Conservation (phyloP, 2,797 vertebrate species). For the Enteromius anoplus region DNA sequence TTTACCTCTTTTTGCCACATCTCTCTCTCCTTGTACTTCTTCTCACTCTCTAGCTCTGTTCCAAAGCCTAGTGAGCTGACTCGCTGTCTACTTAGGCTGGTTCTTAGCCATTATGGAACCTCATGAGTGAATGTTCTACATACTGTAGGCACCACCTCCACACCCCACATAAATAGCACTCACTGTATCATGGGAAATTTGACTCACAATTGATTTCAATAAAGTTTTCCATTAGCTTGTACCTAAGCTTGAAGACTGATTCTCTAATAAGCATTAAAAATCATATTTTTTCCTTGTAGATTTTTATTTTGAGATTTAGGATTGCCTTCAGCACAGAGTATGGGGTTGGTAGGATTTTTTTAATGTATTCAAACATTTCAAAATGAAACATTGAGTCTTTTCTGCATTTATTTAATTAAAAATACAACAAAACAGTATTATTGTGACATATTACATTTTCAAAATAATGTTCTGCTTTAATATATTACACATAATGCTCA, state of each 20-base stretch:
- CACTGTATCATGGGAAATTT: neutral
- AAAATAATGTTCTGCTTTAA: neutral
- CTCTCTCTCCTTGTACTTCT: conserved; percentile 15
- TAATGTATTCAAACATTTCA: neutral
- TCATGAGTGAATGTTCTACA: too few relatives aligned
- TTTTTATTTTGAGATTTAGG: neutral
- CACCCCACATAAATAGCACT: neutral
- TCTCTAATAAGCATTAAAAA: neutral
- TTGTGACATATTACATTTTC: neutral
- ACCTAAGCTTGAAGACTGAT: neutral
- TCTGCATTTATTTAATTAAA: neutral
- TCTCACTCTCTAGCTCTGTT: neutral
- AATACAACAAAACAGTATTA: neutral
- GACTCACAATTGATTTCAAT: neutral
- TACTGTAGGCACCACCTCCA: neutral
- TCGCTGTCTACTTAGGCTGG: neutral
- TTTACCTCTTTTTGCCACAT: conserved; percentile 31
- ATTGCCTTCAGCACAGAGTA: neutral
- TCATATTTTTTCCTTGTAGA: neutral
- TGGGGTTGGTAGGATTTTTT: neutral
- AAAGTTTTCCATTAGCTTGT: neutral
- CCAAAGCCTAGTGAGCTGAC: neutral
- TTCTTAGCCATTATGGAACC: neutral
- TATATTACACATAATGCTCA: neutral
- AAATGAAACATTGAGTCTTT: neutral